phyloP scores from a whole-genome alignment of 2,888 invertebrate genomes.

The Parnassius apollo region DNA sequence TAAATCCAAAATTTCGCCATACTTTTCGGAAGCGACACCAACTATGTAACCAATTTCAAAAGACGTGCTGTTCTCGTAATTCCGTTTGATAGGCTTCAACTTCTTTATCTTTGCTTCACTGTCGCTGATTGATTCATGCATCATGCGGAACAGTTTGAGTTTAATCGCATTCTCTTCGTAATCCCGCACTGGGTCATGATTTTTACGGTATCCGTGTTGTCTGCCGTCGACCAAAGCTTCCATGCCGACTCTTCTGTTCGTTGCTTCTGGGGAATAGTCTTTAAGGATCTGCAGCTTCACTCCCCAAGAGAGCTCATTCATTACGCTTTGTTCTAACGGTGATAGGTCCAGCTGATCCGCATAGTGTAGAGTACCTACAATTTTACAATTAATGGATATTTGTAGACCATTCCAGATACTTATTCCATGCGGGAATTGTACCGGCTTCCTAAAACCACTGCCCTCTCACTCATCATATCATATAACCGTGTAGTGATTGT shows the following conservation, averaged over 20 bases:
- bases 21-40: conserved; percentile 57
- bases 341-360: conserved; percentile 11
- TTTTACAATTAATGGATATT: no score
- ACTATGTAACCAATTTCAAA: conserved; percentile 59
- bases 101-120: conserved; percentile 56
- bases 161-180: conserved; percentile 51
- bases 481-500: no score
- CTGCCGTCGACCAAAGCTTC: conserved; percentile 22
- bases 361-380: conserved; percentile 2
- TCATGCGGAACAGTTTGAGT: conserved; percentile 57
- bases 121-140: conserved; percentile 63
- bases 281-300: conserved; percentile 32
- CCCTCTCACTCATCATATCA: no score
- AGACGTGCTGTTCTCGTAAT: conserved; percentile 46
- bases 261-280: conserved; percentile 21
- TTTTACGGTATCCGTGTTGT: background rate
- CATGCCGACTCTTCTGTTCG: conserved; percentile 31
- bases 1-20: conserved; percentile 51
- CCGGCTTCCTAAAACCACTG: no score
- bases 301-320: conserved; percentile 38
- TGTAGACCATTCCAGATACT: no score
- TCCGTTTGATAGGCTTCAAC: conserved; percentile 50
- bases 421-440: no score
- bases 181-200: background rate
- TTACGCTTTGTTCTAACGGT: conserved; percentile 29